Evolutionary conservation across 1,140 invertebrate genomes (phyloP), one percentile per base, ranked within the genome.

Genomic region (Drosophila parvula): DNA sequence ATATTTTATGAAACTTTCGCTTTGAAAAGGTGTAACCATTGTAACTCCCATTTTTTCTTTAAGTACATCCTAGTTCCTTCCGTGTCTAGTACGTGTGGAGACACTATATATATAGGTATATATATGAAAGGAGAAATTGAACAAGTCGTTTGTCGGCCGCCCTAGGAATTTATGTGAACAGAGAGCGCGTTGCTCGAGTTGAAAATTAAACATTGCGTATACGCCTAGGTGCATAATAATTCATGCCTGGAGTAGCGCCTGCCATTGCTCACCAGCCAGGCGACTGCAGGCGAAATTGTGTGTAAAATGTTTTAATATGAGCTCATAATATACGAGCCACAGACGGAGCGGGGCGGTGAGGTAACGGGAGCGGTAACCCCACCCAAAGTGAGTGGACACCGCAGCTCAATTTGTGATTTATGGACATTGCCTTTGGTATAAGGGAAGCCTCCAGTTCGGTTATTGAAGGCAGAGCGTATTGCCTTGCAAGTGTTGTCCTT

Each of bases 191-290:
- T 53, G 77, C 45, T 78, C 68, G 80, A 88, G 80, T 89, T 88
- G 84, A 89, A 88, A 89, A 89, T 89, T 89, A 89, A 90, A 89
- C 85, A 89, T 89, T 89, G 84, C 84, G 84, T 89, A 89, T 90
- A 89, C 84, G 84, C 84, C 85, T 89, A 89, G 85, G 85, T 90
- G 85, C 85, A 89, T 89, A 89, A 88, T 88, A 88, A 88, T 88
- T 88, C 84, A 88, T 88, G 69, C 68, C 70, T 50, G 36, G 59
- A 81, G 64, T 78, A 59, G 65, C 59, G 50, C 61, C 70, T 79
- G 62, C 55, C 70, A 62, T 56, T 40, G 63, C 68, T 75, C 44
- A 36, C 63, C 60, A 65, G 63, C 63, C 60, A 65, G 63, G 64
- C 45, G 51, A 73, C 67, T 77, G 77, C 79, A 89, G 63, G 73